Evolutionary conservation across 2,888 invertebrate species (phyloP).

Genomic region (Agriopis marginaria): DNA sequence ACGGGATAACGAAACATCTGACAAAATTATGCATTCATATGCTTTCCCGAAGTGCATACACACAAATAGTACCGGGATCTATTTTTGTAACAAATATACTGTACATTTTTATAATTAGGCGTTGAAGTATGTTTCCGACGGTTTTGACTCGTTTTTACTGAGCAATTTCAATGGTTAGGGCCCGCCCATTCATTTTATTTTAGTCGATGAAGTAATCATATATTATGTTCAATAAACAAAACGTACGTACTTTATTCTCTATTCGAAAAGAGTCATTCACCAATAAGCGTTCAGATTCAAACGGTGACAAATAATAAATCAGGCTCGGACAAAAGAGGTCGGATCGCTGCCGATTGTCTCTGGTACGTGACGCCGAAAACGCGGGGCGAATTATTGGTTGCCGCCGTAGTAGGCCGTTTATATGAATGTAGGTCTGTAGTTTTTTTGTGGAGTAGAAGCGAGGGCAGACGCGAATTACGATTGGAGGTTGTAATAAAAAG

Average conservation of each 20-base stretch:
- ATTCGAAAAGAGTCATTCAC: slow-evolving; percentile 13
- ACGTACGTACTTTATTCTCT: slow-evolving; percentile 12
- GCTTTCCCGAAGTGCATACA: too few relatives aligned
- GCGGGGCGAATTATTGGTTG: slow-evolving; percentile 66
- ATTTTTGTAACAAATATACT: too few relatives aligned
- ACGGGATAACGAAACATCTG: too few relatives aligned
- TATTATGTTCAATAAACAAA: too few relatives aligned
- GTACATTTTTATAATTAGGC: too few relatives aligned
- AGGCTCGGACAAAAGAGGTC: slow-evolving; percentile 44
- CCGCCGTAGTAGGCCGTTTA: slow-evolving; percentile 6
- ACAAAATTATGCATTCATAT: too few relatives aligned
- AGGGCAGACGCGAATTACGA: slow-evolving; percentile 15
- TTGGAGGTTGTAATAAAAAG: neutral
- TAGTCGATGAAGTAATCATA: too few relatives aligned
- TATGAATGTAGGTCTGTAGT: slow-evolving; percentile 29
- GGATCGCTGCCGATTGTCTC: slow-evolving; percentile 51
- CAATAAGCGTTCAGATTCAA: slow-evolving; percentile 40
- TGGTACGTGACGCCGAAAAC: slow-evolving; percentile 74
- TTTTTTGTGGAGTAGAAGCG: slow-evolving; percentile 29
- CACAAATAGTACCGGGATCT: too few relatives aligned
- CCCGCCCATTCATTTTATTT: too few relatives aligned
- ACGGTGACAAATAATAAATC: slow-evolving; percentile 45
- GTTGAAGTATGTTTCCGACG: too few relatives aligned
- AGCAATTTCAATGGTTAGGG: too few relatives aligned
- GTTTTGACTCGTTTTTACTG: too few relatives aligned